phyloP scores from a whole-genome alignment of 1,140 invertebrate genomes.

The Drosophila arawakana region DNA sequence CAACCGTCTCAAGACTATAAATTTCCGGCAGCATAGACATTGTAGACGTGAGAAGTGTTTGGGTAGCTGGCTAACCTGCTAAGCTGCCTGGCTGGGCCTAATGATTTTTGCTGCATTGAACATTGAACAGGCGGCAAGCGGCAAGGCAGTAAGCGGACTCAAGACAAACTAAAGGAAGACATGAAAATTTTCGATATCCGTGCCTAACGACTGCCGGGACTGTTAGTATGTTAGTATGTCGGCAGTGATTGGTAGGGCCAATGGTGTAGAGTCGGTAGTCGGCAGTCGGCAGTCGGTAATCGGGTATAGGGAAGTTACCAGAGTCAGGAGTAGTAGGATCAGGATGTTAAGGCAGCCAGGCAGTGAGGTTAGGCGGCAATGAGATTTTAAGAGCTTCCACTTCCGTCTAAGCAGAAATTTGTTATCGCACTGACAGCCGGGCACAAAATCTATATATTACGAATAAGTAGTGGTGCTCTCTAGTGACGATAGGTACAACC shows the following conservation, averaged over 20 bases:
- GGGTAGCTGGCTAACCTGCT: neutral
- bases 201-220: constrained; percentile 70
- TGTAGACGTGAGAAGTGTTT: constrained; percentile 3
- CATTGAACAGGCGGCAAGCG: constrained; percentile 6
- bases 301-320: neutral
- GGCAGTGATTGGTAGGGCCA: neutral
- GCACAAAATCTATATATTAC: constrained; percentile 13
- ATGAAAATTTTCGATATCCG: constrained; percentile 83
- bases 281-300: neutral
- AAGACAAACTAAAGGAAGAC: constrained; percentile 83
- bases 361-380: constrained; percentile 53
- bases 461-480: constrained; percentile 42
- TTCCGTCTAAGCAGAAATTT: constrained; percentile 79
- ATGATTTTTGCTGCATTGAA: constrained; percentile 59
- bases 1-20: constrained; percentile 61
- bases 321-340: neutral
- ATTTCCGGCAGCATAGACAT: constrained; percentile 58
- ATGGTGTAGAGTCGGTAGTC: neutral
- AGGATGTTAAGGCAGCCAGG: neutral
- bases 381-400: constrained; percentile 81
- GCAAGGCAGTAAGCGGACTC: constrained; percentile 28
- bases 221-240: constrained; percentile 7
- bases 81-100: constrained; percentile 42
- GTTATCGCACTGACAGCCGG: constrained; percentile 69
- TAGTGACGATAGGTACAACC: neutral